Evolutionary conservation across 2,888 invertebrate genomes (phyloP).

Genomic region (Scelioninae gen. 1): DNA sequence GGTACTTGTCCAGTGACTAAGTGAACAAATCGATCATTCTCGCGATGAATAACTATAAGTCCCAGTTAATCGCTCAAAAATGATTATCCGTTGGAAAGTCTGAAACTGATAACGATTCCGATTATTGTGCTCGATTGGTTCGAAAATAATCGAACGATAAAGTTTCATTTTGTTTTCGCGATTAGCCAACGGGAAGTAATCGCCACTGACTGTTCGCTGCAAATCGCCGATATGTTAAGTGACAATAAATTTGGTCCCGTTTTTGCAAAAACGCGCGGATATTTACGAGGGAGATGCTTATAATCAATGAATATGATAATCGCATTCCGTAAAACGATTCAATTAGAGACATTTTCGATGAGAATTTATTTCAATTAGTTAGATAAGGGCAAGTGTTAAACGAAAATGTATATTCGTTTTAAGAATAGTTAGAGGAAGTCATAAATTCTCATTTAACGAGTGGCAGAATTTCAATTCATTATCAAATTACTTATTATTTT

Average conservation of each 20-base stretch:
- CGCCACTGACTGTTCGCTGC: background rate
- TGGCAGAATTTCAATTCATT: no score
- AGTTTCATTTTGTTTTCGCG: conserved; percentile 13
- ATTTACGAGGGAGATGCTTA: background rate
- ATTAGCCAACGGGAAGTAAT: conserved; percentile 20
- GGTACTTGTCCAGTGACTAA: conserved; percentile 2
- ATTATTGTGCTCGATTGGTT: conserved; percentile 17
- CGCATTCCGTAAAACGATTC: background rate
- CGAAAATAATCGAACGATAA: conserved; percentile 14
- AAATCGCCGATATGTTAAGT: conserved; percentile 1
- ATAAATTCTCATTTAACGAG: no score
- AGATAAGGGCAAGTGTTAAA: no score
- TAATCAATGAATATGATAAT: background rate
- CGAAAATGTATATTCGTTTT: no score
- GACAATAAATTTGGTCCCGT: no score
- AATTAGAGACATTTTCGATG: background rate
- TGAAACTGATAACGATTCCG: conserved; percentile 12
- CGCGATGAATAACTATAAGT: conserved; percentile 34
- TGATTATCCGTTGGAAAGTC: conserved; percentile 35
- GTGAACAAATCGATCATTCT: conserved; percentile 31
- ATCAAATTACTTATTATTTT: no score
- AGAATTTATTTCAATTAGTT: background rate
- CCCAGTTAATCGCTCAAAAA: conserved; percentile 28
- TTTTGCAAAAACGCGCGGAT: background rate
- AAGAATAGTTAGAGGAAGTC: no score